phyloP scores from a whole-genome alignment of 2,888 invertebrate species.

The Orthosia cruda region DNA sequence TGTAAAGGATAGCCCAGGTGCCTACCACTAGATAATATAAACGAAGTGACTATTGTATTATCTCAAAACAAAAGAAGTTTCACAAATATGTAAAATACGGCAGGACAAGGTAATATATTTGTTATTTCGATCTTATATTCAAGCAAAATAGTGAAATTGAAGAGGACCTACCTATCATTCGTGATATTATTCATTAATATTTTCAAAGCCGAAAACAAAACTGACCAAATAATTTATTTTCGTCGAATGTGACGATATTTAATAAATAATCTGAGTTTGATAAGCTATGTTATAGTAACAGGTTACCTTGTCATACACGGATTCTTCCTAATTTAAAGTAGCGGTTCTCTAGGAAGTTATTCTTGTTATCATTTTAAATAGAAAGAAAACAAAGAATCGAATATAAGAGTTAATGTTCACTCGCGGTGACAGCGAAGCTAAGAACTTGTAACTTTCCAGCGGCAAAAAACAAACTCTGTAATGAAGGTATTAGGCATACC shows the following conservation, averaged over 20 bases:
- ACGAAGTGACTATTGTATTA: too few relatives aligned
- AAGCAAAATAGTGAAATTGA: conserved; percentile 21
- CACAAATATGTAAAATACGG: neutral
- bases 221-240: conserved; percentile 33
- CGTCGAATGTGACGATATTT: conserved; percentile 40
- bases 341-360: conserved; percentile 66
- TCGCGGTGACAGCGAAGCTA: neutral
- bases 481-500: neutral
- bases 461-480: neutral
- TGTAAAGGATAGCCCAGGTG: too few relatives aligned
- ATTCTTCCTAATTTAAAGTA: conserved; percentile 64
- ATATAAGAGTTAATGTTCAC: conserved; percentile 39
- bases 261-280: neutral
- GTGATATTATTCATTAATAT: neutral
- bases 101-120: too few relatives aligned
- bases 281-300: conserved; percentile 20
- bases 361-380: conserved; percentile 72
- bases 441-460: neutral
- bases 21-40: too few relatives aligned
- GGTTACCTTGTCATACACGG: conserved; percentile 50
- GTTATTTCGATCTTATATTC: conserved; percentile 11
- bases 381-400: conserved; percentile 70
- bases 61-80: too few relatives aligned
- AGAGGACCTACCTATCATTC: neutral
- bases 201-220: conserved; percentile 30